Base-by-base conservation (phyloP, 2,113 vertebrate species). In the Chelonoidis abingdonii region DNA sequence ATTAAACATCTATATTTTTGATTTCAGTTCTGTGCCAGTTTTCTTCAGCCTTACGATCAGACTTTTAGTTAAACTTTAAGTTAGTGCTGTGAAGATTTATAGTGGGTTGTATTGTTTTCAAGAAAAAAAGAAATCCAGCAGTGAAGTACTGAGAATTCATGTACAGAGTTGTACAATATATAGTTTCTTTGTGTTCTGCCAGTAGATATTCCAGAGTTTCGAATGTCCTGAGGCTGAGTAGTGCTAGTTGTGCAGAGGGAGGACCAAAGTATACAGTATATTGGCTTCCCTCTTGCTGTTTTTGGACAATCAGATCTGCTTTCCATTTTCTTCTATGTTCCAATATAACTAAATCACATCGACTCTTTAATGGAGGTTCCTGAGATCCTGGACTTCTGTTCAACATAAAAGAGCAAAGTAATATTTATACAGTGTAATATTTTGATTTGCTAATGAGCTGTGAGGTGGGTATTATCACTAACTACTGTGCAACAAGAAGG, bases 401-500 rank as follows among this genome's bases (percentile, higher is more conserved):
- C 93, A 90, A 96, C 83, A 84, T 92, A 86, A 95, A 97, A 89
- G 88, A 97, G 96, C 87, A 94, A 90, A 95, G 91, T 84, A 94
- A 44, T 95, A 93, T 97, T 96, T 97, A 93, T 92, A 80, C 93
- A 94, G 90, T 86, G 29, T 96, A 95, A 95, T 96, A 93, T 95
- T 97, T 96, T 96, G 92, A 97, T 96, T 97, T 0, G 22, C 83
- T 97, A 97, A 94, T 95, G 90, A 91, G 72, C 93, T 92, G 94
- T 88, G 90, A 95, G 96, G 90, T 96, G 94, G 89, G 78, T 95
- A 89, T 96, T 97, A 95, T 88, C 94, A 53, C 92, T 87, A 96
- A 92, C 93, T 97, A 89, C 96, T 89, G 95, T 95, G 92, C 85
- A 83, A 85, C 92, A 84, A 88, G 87, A 88, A 92, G 53, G 89